Percentiles rank a stretch among this genome's conserved stretches.
Evolutionary conservation across 2,888 invertebrate species (phyloP).

Genomic region (Horisme vitalbata): DNA sequence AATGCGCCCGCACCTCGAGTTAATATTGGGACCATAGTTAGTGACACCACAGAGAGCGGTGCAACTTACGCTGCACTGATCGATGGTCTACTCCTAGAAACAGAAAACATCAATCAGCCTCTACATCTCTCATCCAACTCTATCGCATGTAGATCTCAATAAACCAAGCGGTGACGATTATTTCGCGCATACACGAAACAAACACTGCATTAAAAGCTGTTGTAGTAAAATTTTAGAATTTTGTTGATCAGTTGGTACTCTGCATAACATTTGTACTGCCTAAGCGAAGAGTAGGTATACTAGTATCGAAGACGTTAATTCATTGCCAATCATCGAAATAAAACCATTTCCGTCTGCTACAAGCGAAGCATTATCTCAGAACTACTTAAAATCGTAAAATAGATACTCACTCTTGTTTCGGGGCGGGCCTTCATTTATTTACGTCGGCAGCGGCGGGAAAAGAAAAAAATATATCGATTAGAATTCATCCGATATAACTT

Average conservation of each 20-base stretch:
- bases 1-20: slow-evolving; percentile 70
- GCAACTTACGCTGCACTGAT: slow-evolving; percentile 78
- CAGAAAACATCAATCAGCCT: slow-evolving; percentile 82
- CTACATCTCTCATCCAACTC: slow-evolving; percentile 57
- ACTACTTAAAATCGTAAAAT: slow-evolving; percentile 39
- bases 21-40: slow-evolving; percentile 71
- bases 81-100: slow-evolving; percentile 84
- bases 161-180: slow-evolving; percentile 70
- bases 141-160: slow-evolving; percentile 55
- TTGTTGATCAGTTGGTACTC: slow-evolving; percentile 29
- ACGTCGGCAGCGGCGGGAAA: slow-evolving; percentile 65
- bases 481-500: slow-evolving; percentile 41
- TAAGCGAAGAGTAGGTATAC: slow-evolving; percentile 43
- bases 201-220: slow-evolving; percentile 62
- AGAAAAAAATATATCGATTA: slow-evolving; percentile 66
- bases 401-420: slow-evolving; percentile 87
- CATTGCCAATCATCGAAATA: slow-evolving; percentile 59
- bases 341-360: slow-evolving; percentile 53
- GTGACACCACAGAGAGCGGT: slow-evolving; percentile 82
- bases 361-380: slow-evolving; percentile 65
- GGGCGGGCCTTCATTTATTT: slow-evolving; percentile 84
- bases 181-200: slow-evolving; percentile 66
- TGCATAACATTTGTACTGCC: slow-evolving; percentile 35
- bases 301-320: slow-evolving; percentile 45
- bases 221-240: slow-evolving; percentile 51